Percentiles rank a stretch among this genome's conserved stretches.
Conservation (phyloP, 2,113 vertebrate genomes). For the Butastur rufipennis region DNA sequence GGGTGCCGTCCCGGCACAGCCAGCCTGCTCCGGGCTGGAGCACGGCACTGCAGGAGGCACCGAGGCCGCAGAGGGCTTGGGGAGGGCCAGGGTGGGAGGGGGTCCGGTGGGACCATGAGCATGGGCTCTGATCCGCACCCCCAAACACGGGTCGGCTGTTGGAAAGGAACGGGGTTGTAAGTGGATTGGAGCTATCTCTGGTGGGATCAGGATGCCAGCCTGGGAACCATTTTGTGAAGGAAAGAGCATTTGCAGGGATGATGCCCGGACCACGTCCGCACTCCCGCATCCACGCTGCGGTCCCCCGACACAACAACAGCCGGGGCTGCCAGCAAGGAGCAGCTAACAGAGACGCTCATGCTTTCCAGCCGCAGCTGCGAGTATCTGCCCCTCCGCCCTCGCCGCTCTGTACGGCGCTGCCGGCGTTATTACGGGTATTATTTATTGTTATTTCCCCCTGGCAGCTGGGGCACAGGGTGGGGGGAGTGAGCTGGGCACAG, state of each 20-base stretch:
- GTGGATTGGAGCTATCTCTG: neutral
- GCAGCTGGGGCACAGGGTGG: neutral
- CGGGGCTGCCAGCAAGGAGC: neutral
- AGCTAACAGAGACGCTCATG: neutral
- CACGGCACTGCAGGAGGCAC: fast-evolving
- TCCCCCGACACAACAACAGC: neutral
- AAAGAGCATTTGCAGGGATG: fast-evolving
- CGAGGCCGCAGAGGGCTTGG: fast-evolving
- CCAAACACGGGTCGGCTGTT: fast-evolving
- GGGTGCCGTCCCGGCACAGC: fast-evolving
- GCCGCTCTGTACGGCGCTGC: neutral
- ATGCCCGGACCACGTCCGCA: neutral
- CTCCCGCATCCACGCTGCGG: fast-evolving
- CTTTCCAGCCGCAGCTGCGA: neutral
- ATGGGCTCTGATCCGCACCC: fast-evolving
- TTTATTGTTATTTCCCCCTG: neutral
- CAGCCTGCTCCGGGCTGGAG: neutral
- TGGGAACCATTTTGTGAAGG: neutral
- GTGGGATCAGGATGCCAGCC: neutral
- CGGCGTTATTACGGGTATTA: neutral
- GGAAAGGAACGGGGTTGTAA: fast-evolving
- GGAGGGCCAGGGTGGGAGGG: neutral
- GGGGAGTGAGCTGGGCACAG: neutral
- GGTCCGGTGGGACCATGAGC: fast-evolving
- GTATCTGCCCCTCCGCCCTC: neutral